A percentile compares a stretch with the other conserved stretches of the same genome.
Conservation (phyloP, 2,113 vertebrate species). For the Kobus ellipsiprymnus region DNA sequence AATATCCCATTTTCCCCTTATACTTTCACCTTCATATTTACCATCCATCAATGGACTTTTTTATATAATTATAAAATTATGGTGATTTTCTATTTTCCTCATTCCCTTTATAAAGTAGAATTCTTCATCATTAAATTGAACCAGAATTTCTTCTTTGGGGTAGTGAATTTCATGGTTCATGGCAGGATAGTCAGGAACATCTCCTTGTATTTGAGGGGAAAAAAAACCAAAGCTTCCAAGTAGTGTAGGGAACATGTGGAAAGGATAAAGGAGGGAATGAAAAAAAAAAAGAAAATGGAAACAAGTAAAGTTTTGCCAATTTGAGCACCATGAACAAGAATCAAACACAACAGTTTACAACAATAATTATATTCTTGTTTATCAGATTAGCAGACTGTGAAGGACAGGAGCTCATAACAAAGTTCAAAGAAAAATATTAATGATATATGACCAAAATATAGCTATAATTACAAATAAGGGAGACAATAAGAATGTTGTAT, state of each 20-base stretch:
- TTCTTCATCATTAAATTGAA: background rate
- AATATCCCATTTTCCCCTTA: background rate
- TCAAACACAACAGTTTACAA: background rate
- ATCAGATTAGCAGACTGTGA: background rate
- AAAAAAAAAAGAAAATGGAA: background rate
- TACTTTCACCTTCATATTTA: background rate
- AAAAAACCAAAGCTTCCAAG: background rate
- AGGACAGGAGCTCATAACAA: background rate
- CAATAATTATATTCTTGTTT: background rate
- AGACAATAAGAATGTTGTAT: background rate
- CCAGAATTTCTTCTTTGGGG: background rate
- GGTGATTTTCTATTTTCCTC: background rate
- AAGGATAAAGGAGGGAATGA: background rate
- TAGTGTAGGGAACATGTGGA: background rate
- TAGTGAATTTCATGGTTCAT: background rate
- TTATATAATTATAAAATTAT: background rate
- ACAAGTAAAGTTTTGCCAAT: background rate
- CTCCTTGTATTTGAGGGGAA: background rate
- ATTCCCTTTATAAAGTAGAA: background rate
- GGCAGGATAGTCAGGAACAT: background rate
- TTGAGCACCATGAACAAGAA: background rate
- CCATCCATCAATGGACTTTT: background rate
- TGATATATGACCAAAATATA: background rate
- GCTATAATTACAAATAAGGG: background rate
- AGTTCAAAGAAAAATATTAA: background rate